Evolutionary conservation across 2,113 vertebrate genomes (phyloP).

Genomic region (Pterocles gutturalis): DNA sequence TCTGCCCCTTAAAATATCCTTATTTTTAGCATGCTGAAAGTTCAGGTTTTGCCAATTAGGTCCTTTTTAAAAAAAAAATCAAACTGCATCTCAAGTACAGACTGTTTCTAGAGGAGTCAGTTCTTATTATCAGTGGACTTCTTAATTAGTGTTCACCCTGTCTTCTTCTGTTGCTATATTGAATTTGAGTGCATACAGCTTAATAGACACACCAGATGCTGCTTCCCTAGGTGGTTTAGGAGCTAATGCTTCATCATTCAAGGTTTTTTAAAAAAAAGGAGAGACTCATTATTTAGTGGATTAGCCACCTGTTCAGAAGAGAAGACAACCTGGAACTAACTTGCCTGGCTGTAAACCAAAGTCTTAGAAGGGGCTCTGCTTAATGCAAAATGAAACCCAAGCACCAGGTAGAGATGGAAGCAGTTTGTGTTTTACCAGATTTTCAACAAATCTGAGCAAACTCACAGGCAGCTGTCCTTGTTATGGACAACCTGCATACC

Average conservation of each 20-base stretch:
- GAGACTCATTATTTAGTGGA: not conserved
- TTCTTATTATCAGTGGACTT: constrained; percentile 22
- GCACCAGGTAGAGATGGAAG: not conserved
- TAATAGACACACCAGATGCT: constrained; percentile 41
- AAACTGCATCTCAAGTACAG: not conserved
- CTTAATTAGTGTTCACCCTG: constrained; percentile 44
- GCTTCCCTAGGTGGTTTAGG: constrained; percentile 48
- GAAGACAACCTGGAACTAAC: not conserved
- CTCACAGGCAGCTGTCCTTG: not conserved
- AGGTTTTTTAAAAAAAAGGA: not conserved
- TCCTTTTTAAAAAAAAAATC: not conserved
- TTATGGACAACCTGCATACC: too few relatives aligned
- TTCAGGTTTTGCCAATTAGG: not conserved
- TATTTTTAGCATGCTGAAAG: not conserved
- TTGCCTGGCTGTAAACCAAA: not conserved
- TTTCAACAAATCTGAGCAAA: not conserved
- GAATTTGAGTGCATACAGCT: constrained; percentile 50
- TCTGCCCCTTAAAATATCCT: not conserved
- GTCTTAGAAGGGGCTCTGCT: not conserved
- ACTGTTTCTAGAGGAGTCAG: not conserved
- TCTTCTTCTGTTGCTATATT: constrained; percentile 34
- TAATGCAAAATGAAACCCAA: not conserved
- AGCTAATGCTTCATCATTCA: constrained; percentile 49
- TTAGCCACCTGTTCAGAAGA: constrained; percentile 2
- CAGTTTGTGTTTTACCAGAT: not conserved